These are phyloP conservation scores for Circaetus cinerascens DNA, from an alignment of 2,113 vertebrate genomes.

Conservation along the genomic window DNA sequence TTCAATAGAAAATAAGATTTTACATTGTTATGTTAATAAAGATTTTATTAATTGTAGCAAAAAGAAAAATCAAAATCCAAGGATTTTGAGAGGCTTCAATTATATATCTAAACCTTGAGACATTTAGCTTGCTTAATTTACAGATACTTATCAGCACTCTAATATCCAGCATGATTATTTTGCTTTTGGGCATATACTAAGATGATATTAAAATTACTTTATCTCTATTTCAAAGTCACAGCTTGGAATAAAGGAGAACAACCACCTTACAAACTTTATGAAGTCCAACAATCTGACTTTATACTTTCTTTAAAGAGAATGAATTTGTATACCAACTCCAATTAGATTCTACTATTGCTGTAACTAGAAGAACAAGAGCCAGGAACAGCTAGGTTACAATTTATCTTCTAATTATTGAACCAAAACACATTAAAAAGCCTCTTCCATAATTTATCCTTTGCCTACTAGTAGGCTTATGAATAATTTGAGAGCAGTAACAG, in stretches of 20 bases:
- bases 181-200: background rate
- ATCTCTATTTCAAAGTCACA: background rate
- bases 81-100: background rate
- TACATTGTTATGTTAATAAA: background rate
- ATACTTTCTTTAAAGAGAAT: background rate
- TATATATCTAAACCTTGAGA: background rate
- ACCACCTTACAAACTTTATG: background rate
- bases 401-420: background rate
- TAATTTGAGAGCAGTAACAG: slow-evolving; percentile 31
- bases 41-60: background rate
- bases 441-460: slow-evolving; percentile 44
- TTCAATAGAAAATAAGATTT: background rate
- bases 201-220: background rate
- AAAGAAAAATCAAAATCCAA: background rate
- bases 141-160: background rate
- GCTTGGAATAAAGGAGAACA: background rate
- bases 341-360: background rate
- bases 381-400: background rate
- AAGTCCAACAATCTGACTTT: background rate
- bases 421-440: background rate
- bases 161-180: background rate
- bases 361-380: background rate
- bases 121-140: background rate
- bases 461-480: slow-evolving; percentile 15
- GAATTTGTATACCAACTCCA: background rate